Evolutionary conservation across 1,140 invertebrate genomes (phyloP).

Genomic region (Drosophila teissieri): DNA sequence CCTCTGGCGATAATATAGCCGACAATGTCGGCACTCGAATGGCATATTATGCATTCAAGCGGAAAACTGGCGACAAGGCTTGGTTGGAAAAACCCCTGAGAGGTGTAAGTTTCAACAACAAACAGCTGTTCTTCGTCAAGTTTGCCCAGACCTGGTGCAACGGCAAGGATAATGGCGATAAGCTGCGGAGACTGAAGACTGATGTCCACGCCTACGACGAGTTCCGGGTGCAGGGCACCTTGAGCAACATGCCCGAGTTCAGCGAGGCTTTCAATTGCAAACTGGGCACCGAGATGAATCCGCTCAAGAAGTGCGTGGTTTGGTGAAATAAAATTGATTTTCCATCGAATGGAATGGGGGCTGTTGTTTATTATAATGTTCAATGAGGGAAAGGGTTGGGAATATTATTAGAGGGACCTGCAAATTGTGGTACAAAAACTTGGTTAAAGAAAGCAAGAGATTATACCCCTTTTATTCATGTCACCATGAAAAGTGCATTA

Average conservation of each 20-base stretch:
- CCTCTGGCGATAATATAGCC: constrained; percentile 95
- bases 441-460: too few species aligned
- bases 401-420: neutral
- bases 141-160: constrained; percentile 86
- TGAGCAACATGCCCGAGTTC: constrained; percentile 89
- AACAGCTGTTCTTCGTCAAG: constrained; percentile 87
- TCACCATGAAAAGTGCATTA: too few species aligned
- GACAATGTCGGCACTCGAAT: constrained; percentile 94
- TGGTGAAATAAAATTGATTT: constrained; percentile 63
- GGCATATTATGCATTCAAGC: constrained; percentile 88
- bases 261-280: constrained; percentile 88
- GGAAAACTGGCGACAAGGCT: constrained; percentile 83
- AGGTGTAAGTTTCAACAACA: constrained; percentile 86
- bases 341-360: neutral
- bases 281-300: constrained; percentile 88
- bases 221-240: constrained; percentile 88
- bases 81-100: constrained; percentile 85
- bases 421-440: too few species aligned
- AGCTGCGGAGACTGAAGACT: constrained; percentile 67
- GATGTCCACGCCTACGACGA: constrained; percentile 84
- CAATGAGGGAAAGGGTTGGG: neutral
- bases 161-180: constrained; percentile 84
- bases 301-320: constrained; percentile 87
- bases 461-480: too few species aligned
- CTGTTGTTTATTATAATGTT: neutral